Percentiles rank a stretch among this genome's conserved stretches.
Conservation (phyloP, 2,888 invertebrate species). For the Blastobasis adustella region DNA sequence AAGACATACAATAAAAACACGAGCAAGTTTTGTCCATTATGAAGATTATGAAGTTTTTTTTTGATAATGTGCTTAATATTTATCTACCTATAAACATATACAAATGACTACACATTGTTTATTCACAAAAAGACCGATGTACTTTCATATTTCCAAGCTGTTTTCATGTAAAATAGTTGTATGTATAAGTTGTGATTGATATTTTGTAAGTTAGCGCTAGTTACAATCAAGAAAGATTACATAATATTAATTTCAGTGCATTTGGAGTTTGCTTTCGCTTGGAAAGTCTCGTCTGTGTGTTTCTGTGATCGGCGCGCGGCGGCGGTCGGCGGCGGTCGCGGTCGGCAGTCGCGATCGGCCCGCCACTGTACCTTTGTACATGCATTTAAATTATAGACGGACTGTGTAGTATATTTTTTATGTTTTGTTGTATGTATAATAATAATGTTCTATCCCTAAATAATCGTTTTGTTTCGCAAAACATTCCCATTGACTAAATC, state of each 20-base stretch:
- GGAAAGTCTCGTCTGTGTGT: conserved; percentile 6
- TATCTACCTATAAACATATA: too few relatives aligned
- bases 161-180: conserved; percentile 13
- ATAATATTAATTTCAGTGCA: conserved; percentile 17
- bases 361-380: conserved; percentile 22
- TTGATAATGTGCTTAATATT: too few relatives aligned
- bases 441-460: conserved; percentile 51
- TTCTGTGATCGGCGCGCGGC: conserved; percentile 6
- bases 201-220: conserved; percentile 29
- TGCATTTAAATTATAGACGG: conserved; percentile 45
- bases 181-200: conserved; percentile 29
- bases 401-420: conserved; percentile 44
- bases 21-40: too few relatives aligned
- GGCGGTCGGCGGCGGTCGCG: background rate
- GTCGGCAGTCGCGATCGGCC: too few relatives aligned
- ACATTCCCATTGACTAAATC: too few relatives aligned
- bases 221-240: conserved; percentile 22
- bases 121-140: too few relatives aligned
- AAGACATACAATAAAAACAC: too few relatives aligned
- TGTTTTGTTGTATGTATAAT: conserved; percentile 54
- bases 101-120: too few relatives aligned
- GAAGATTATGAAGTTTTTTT: too few relatives aligned
- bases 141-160: background rate
- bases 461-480: conserved; percentile 20
- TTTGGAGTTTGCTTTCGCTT: conserved; percentile 22